Base-by-base conservation (phyloP, 2,797 vertebrate genomes). In the Myioborus miniatus region DNA sequence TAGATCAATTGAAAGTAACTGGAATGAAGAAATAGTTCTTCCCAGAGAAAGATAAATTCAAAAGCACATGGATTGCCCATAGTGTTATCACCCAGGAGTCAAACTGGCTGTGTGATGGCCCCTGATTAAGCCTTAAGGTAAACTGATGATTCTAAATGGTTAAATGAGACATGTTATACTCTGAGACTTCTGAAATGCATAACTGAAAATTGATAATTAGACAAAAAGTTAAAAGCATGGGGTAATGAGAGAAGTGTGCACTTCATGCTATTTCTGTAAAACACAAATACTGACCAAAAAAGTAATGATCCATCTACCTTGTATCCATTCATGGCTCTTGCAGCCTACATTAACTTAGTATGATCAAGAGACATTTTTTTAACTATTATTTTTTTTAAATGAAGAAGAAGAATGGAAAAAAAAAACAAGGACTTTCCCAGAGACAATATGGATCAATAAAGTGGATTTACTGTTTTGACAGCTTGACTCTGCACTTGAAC, bases 111-210 rank as follows among this genome's bases (percentile, higher is more conserved):
- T 64, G 26, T 79, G n/a, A 15, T 63, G 49, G 43, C 71, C 91
- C n/a, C 81, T 78, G 67, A 80, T 79, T 76, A 83, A 87, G 37
- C 49, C 36, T 21, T 89, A 90, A 95, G 56, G 56, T 80, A 88
- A 95, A 69, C 46, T 77, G 67, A 63, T 77, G 36, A 20, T 67
- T 95, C 14, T 82, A 71, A 79, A 76, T 84, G 39, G 68, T 94
- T 90, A 87, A 92, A 92, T 81, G 78, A 83, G 64, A n/a, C 65
- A 18, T 12, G 6, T 83, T 91, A 50, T 69, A 74, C 3, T 30
- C 78, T 29, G 15, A 87, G n/a, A 81, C 27, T 79, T 93, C 92
- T 95, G 88, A 96, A 97, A 77, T 83, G 11, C n/a, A 5, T 63
- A 71, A 93, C 44, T 65, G 70, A 90, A 96, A 97, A 91, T 21